Evolutionary conservation across 2,113 vertebrate species (phyloP), one percentile per base, ranked within the genome.

Genomic region (Glaucidium brasilianum): DNA sequence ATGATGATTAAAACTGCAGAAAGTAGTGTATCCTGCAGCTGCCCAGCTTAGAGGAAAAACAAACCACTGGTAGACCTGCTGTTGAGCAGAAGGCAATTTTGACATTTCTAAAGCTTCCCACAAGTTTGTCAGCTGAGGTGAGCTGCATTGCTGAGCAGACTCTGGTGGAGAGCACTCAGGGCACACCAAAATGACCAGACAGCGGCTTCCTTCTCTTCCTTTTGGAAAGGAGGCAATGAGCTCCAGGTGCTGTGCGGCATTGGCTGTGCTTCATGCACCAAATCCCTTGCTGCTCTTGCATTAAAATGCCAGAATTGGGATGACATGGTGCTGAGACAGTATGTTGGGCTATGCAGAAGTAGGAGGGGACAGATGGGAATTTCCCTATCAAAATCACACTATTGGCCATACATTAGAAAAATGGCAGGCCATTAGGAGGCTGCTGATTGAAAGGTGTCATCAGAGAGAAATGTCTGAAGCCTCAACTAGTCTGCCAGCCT

Each of bases 191-290:
- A n/a, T 26, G 41, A 53, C 81, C 81, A 72, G 92, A 74, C 32
- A 87, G 43, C 12, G 3, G 41, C 66, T 90, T 91, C 59, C 80
- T 93, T 47, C 69, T 73, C 63, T 43, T 41, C 49, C 58, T 73
- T 92, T 80, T 27, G 43, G 30, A 20, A 41, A 63, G n/a, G 32
- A 84, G 47, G 58, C 84, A 41, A 23, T 16, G 62, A 85, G 18
- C 29, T 85, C 66, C 81, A 83, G 83, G 90, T 76, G 75, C 67
- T 76, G 35, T 0, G 2, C 1, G 2, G 37, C 71, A 23, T 55
- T 0, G 0, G 41, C 56, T 35, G 23, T 47, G n/a, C 60, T n/a
- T 87, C 2, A 0, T 27, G 15, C 0, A 0, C 37, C 62, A 81
- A 75, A 72, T 77, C 58, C 22, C 34, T 88, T 6, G 1, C 50